phyloP scores from a whole-genome alignment of 1,140 invertebrate genomes.

The Penaeus vannamei region DNA sequence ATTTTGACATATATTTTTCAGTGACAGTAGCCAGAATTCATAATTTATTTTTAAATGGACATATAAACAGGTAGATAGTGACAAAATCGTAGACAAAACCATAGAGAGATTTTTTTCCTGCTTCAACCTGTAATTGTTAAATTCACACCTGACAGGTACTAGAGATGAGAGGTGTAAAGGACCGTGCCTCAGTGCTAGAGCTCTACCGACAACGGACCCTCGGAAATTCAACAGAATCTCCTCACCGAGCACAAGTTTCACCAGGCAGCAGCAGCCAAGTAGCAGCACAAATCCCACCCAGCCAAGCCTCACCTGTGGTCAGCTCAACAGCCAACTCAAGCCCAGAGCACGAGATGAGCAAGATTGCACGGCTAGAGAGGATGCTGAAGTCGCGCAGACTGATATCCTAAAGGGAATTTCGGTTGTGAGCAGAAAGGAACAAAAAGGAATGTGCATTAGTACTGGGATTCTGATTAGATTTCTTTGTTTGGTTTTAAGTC shows the following conservation, averaged over 20 bases:
- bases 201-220: conserved; percentile 61
- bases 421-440: too few species aligned
- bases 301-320: background rate
- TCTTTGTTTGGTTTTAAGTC: too few species aligned
- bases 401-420: conserved; percentile 42
- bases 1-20: too few species aligned
- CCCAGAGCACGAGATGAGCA: conserved; percentile 65
- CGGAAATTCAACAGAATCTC: conserved; percentile 23
- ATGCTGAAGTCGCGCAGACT: conserved; percentile 66
- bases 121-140: background rate
- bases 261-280: background rate
- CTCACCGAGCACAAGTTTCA: conserved; percentile 22
- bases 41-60: background rate
- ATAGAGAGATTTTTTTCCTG: background rate
- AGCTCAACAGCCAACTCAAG: conserved; percentile 16
- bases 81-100: background rate
- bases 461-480: too few species aligned
- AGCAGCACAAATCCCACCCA: background rate
- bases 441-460: too few species aligned
- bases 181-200: conserved; percentile 60
- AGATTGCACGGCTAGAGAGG: conserved; percentile 64
- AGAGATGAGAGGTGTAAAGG: conserved; percentile 64
- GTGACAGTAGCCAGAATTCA: too few species aligned
- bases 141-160: conserved; percentile 52
- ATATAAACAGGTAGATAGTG: background rate